Evolutionary conservation across 2,888 invertebrate species (phyloP).

Genomic region (Oeneis ivallda): DNA sequence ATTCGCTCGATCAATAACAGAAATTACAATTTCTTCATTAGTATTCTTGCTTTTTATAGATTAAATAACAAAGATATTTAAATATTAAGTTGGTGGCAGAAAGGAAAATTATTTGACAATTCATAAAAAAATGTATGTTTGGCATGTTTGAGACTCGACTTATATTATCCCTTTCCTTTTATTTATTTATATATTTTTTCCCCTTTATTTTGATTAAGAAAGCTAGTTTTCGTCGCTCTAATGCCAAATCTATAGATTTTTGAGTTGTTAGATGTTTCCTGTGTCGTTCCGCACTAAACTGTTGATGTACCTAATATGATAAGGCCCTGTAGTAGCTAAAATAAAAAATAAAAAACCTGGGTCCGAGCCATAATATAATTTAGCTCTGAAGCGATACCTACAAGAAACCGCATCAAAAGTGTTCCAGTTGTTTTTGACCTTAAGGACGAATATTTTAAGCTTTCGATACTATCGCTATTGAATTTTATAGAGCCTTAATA

Average conservation of each 20-base stretch:
- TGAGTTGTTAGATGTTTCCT: not conserved
- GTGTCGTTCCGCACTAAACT: not conserved
- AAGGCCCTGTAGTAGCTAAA: too few species aligned
- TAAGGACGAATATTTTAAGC: too few species aligned
- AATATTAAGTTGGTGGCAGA: not conserved
- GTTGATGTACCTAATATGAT: not conserved
- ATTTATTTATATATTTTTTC: too few species aligned
- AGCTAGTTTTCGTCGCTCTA: too few species aligned
- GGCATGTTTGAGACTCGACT: too few species aligned
- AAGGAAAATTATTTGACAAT: not conserved
- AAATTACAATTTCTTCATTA: constrained; percentile 1
- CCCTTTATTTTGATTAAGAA: too few species aligned
- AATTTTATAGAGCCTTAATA: too few species aligned
- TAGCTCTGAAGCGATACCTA: not conserved
- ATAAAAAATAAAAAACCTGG: not conserved
- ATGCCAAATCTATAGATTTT: too few species aligned
- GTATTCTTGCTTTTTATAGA: not conserved
- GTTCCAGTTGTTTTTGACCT: too few species aligned
- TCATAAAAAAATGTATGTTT: too few species aligned
- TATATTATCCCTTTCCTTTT: too few species aligned
- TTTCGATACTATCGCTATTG: too few species aligned
- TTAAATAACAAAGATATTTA: not conserved
- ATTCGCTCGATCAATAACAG: constrained; percentile 8
- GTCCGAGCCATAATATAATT: not conserved
- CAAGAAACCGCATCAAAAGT: not conserved